Conservation (phyloP, 1,140 invertebrate species). For the Ephestia elutella region DNA sequence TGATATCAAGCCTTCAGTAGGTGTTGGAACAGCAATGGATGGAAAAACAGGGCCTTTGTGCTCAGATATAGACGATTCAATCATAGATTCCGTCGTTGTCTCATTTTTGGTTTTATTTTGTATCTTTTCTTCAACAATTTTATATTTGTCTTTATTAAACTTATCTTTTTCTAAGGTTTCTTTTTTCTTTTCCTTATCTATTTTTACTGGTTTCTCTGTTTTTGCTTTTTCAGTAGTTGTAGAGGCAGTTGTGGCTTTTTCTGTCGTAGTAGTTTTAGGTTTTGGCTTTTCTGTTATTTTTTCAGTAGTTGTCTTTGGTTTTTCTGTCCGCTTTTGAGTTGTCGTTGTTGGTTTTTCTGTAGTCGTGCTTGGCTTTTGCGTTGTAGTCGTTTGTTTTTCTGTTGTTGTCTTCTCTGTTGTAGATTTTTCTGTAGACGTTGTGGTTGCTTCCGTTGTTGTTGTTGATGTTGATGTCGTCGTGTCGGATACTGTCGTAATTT, state of each 20-base stretch:
- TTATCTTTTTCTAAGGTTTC: conserved; percentile 39
- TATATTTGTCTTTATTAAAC: conserved; percentile 45
- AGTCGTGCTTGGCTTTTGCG: conserved; percentile 22
- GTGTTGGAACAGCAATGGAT: conserved; percentile 43
- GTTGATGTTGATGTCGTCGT: conserved; percentile 31
- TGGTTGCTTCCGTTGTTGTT: conserved; percentile 27
- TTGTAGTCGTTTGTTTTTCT: conserved; percentile 22
- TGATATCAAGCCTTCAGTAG: conserved; percentile 55
- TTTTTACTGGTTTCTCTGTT: conserved; percentile 46
- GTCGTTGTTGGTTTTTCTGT: conserved; percentile 34
- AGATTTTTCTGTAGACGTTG: conserved; percentile 30
- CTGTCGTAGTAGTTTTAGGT: conserved; percentile 22
- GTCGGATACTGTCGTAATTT: conserved; percentile 27
- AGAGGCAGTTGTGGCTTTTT: conserved; percentile 26
- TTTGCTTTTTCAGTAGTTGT: conserved; percentile 40
- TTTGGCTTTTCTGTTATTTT: conserved; percentile 27
- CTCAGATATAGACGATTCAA: conserved; percentile 56
- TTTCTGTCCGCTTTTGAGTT: conserved; percentile 29
- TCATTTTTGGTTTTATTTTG: conserved; percentile 31
- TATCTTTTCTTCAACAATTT: conserved; percentile 34
- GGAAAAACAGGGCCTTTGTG: conserved; percentile 34
- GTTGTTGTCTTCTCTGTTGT: conserved; percentile 23
- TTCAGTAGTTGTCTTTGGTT: conserved; percentile 33
- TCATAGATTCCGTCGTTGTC: conserved; percentile 24
- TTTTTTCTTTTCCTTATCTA: conserved; percentile 58